Conservation (phyloP, 2,113 vertebrate genomes). For the Oryzias celebensis region DNA sequence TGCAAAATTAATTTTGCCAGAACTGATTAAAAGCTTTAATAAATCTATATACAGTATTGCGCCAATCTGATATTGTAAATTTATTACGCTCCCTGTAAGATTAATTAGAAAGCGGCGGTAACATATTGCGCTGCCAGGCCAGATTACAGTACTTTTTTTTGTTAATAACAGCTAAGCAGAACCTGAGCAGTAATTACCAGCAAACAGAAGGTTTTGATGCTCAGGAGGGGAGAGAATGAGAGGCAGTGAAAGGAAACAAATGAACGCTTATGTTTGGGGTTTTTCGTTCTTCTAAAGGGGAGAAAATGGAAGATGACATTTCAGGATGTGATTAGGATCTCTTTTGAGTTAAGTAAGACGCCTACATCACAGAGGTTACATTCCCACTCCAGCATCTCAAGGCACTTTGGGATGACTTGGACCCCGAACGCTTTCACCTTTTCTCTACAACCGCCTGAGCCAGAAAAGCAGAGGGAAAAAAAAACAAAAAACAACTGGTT, state of each 20-base stretch:
- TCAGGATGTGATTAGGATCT: constrained; percentile 16
- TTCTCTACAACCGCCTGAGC: constrained; percentile 47
- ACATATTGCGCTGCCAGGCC: constrained; percentile 98
- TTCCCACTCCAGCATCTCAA: constrained; percentile 6
- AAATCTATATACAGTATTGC: constrained; percentile 99
- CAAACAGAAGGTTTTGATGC: constrained; percentile 90
- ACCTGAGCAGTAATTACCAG: constrained; percentile 97
- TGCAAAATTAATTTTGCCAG: constrained; percentile 99
- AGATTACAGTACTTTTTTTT: constrained; percentile 95
- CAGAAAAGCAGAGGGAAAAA: constrained; percentile 81
- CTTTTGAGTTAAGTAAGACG: constrained; percentile 14
- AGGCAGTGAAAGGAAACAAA: constrained; percentile 42
- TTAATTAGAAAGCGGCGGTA: constrained; percentile 99
- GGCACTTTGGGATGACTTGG: constrained; percentile 13
- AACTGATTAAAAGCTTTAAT: constrained; percentile 99
- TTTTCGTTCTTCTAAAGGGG: constrained; percentile 37
- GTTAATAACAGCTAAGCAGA: constrained; percentile 98
- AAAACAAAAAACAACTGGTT: constrained; percentile 83
- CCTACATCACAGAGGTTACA: constrained; percentile 1
- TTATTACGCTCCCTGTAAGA: constrained; percentile 99
- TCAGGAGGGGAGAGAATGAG: constrained; percentile 66
- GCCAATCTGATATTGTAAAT: constrained; percentile 99
- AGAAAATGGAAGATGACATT: constrained; percentile 23
- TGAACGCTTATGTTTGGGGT: constrained; percentile 30
- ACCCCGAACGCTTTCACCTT: constrained; percentile 77